Conservation (phyloP, 2,797 vertebrate species). For the Mastacembelus armatus region DNA sequence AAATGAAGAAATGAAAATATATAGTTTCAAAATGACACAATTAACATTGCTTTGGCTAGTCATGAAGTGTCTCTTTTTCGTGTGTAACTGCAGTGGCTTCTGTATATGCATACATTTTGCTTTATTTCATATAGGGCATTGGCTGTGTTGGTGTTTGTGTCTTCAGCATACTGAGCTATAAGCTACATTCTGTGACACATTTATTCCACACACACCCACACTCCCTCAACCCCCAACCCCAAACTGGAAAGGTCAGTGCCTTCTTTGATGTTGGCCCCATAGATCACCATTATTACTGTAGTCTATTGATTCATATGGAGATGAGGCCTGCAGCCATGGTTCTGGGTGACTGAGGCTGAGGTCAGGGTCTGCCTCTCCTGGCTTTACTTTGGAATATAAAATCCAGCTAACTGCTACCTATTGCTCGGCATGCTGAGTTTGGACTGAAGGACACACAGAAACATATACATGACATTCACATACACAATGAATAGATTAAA, state of each 20-base stretch:
- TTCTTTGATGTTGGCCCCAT: constrained; percentile 84
- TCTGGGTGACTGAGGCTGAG: constrained; percentile 74
- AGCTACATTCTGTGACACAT: constrained; percentile 71
- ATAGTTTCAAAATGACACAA: constrained; percentile 13
- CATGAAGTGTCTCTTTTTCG: constrained; percentile 11
- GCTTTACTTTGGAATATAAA: constrained; percentile 70
- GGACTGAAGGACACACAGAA: constrained; percentile 66
- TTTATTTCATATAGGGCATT: constrained; percentile 38
- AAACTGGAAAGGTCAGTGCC: constrained; percentile 78
- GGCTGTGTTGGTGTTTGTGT: constrained; percentile 41
- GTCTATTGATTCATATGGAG: constrained; percentile 87
- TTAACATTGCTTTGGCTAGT: neutral
- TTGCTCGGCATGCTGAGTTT: constrained; percentile 66
- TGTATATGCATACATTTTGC: constrained; percentile 8
- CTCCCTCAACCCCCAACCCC: constrained; percentile 55
- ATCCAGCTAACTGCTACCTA: constrained; percentile 63
- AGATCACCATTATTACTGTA: constrained; percentile 88
- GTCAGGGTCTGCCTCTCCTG: constrained; percentile 63
- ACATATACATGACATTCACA: constrained; percentile 34
- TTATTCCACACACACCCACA: constrained; percentile 71
- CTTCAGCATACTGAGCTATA: constrained; percentile 14
- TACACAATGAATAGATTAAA: constrained; percentile 40
- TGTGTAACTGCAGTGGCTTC: constrained; percentile 28
- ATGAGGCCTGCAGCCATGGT: constrained; percentile 75
- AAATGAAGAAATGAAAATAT: constrained; percentile 12